Conservation (phyloP, 2,888 invertebrate species). For the Phyllotreta cruciferae region DNA sequence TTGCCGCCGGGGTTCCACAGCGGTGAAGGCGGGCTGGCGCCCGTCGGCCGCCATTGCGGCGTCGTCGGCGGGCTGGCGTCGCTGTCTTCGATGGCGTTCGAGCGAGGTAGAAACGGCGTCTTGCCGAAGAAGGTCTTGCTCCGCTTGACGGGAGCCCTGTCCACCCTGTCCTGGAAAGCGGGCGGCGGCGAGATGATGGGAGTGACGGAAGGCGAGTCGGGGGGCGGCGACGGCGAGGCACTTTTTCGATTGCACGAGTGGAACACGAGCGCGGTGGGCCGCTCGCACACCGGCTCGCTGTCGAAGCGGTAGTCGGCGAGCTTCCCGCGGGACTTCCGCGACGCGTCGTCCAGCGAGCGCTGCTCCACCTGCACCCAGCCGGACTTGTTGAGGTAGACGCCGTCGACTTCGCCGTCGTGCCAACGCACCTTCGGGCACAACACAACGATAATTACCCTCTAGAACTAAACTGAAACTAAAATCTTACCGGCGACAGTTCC, state of each 20-base stretch:
- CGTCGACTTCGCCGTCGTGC: constrained; percentile 68
- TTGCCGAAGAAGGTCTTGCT: constrained; percentile 59
- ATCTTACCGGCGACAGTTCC: constrained; percentile 67
- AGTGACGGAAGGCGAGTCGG: constrained; percentile 68
- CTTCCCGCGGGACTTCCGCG: constrained; percentile 58
- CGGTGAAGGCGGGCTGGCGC: constrained; percentile 46
- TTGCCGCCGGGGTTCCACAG: constrained; percentile 35
- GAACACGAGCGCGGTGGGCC: constrained; percentile 23
- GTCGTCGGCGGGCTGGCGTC: constrained; percentile 64
- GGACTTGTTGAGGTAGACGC: constrained; percentile 65
- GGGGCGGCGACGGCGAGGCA: constrained; percentile 58
- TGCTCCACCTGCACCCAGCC: constrained; percentile 68
- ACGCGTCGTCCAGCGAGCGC: constrained; percentile 62
- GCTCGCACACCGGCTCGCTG: constrained; percentile 53
- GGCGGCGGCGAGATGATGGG: constrained; percentile 75
- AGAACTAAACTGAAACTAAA: too few relatives aligned
- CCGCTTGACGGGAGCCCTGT: constrained; percentile 38
- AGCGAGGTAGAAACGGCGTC: constrained; percentile 63
- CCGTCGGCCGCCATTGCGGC: constrained; percentile 45
- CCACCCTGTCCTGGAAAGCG: constrained; percentile 68
- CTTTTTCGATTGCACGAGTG: constrained; percentile 51
- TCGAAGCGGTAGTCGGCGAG: constrained; percentile 64
- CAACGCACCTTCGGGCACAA: constrained; percentile 44
- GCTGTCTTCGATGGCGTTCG: constrained; percentile 64
- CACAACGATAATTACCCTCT: neutral